Evolutionary conservation across 2,888 invertebrate genomes (phyloP).

Genomic region (Thereva unica): DNA sequence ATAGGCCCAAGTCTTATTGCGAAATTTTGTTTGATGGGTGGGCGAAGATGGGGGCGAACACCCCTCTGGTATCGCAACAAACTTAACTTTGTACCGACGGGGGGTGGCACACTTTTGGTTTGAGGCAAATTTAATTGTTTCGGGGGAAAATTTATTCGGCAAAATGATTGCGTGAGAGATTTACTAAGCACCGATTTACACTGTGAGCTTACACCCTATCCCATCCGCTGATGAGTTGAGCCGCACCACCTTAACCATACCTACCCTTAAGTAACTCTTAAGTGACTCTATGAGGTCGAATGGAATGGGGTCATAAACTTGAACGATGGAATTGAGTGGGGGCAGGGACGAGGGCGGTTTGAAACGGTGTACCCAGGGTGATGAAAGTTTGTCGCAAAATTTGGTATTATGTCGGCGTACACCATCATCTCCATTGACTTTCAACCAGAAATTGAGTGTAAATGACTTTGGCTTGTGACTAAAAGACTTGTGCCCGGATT

Average conservation of each 20-base stretch:
- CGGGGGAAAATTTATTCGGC: constrained; percentile 32
- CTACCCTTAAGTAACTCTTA: constrained; percentile 14
- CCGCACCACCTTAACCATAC: neutral
- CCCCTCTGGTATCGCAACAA: neutral
- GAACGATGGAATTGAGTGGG: too few species aligned
- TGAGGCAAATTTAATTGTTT: constrained; percentile 36
- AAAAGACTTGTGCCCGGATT: too few species aligned
- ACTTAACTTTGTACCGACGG: constrained; percentile 5
- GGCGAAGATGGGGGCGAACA: neutral
- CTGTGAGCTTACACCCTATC: neutral
- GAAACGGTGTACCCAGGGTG: constrained; percentile 3
- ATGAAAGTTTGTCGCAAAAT: constrained; percentile 21
- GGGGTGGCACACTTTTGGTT: neutral
- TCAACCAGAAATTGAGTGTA: constrained; percentile 1
- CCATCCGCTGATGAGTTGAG: constrained; percentile 7
- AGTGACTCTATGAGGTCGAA: neutral
- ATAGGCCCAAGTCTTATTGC: too few species aligned
- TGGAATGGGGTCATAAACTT: too few species aligned
- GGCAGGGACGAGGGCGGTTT: neutral
- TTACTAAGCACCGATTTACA: constrained; percentile 26
- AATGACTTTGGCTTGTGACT: too few species aligned
- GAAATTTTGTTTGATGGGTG: too few species aligned
- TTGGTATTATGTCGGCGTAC: constrained; percentile 3
- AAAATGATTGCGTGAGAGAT: constrained; percentile 38
- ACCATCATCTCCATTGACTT: neutral